Evolutionary conservation across 2,113 vertebrate genomes (phyloP).

Genomic region (Tricholaema leucomelas): DNA sequence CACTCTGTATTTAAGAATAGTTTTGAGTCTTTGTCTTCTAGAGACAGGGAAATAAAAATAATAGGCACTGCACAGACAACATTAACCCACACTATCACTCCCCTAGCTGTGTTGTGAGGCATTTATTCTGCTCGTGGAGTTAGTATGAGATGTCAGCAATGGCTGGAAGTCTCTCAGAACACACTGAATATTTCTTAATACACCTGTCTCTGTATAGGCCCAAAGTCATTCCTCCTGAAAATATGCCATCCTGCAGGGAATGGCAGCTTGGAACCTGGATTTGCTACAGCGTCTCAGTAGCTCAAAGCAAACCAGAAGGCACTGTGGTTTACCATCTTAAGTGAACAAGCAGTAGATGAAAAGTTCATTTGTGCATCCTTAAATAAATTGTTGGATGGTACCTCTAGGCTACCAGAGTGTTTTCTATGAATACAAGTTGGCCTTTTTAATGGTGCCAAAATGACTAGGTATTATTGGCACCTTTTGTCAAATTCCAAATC

Average conservation of each 20-base stretch:
- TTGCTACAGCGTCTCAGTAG: not conserved
- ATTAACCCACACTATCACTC: not conserved
- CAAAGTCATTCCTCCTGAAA: not conserved
- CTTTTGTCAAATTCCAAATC: not conserved
- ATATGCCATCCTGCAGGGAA: not conserved
- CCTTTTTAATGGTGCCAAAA: not conserved
- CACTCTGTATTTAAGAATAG: not conserved
- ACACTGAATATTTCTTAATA: not conserved
- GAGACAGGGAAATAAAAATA: slow-evolving; percentile 4
- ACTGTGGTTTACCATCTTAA: not conserved
- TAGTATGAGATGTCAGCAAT: not conserved
- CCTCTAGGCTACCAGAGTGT: not conserved
- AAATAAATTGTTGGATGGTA: not conserved
- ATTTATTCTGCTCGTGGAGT: not conserved
- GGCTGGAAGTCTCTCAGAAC: not conserved
- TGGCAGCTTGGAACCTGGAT: not conserved
- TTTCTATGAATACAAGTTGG: not conserved
- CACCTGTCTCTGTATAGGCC: not conserved
- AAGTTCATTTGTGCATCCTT: not conserved
- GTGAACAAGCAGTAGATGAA: not conserved
- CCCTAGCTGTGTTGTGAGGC: not conserved
- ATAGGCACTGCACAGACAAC: not conserved
- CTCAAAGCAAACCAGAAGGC: not conserved
- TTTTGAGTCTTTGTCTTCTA: slow-evolving; percentile 4
- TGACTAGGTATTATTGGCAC: not conserved